A percentile compares a stretch with the other conserved stretches of the same genome.
These are phyloP conservation scores for Condylura cristata DNA, from an alignment of 2,113 vertebrate species.

Conservation along the genomic window DNA sequence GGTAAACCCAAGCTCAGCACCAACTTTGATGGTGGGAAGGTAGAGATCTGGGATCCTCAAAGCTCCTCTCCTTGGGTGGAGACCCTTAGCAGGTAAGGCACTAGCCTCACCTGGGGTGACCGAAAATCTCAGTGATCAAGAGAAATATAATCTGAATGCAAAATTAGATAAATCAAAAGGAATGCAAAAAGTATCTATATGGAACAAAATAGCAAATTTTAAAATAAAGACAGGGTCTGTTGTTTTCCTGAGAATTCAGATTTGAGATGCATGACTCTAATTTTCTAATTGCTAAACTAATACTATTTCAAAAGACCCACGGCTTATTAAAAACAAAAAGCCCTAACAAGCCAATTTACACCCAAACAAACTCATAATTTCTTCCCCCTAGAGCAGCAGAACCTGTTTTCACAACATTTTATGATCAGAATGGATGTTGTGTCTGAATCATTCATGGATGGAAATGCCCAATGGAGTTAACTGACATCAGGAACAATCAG, in stretches of 20 bases:
- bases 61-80: not conserved
- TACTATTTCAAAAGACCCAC: not conserved
- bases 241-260: slow-evolving; percentile 14
- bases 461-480: not conserved
- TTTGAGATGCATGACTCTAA: not conserved
- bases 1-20: not conserved
- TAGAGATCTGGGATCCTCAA: not conserved
- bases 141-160: not conserved
- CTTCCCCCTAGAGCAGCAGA: not conserved
- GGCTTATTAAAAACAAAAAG: not conserved
- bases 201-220: not conserved
- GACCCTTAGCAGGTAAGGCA: not conserved
- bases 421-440: not conserved
- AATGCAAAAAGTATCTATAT: not conserved
- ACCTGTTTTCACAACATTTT: not conserved
- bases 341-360: not conserved
- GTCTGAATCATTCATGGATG: not conserved
- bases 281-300: not conserved
- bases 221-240: not conserved
- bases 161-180: not conserved
- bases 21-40: not conserved
- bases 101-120: not conserved
- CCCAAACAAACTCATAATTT: not conserved
- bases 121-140: not conserved
- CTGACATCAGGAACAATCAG: not conserved